Conservation (phyloP, 2,888 invertebrate species). For the Rhopalosiphum nymphaeae region DNA sequence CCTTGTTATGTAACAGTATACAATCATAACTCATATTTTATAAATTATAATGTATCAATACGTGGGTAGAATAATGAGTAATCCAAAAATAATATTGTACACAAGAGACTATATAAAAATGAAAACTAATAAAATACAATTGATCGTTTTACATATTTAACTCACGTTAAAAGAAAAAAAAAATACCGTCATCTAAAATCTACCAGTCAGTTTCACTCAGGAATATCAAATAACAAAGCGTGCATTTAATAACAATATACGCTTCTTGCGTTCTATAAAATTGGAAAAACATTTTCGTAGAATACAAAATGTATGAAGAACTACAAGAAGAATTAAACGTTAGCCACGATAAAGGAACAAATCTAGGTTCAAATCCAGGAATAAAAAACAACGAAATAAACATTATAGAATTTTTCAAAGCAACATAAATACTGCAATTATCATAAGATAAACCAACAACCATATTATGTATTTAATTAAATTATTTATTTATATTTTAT, state of each 20-base stretch:
- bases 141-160: background rate
- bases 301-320: too few relatives aligned
- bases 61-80: background rate
- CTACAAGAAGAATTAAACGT: too few relatives aligned
- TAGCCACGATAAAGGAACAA: too few relatives aligned
- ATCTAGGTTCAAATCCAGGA: too few relatives aligned
- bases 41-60: background rate
- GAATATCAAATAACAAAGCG: background rate
- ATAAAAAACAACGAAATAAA: too few relatives aligned
- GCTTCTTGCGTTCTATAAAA: background rate
- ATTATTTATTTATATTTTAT: too few relatives aligned
- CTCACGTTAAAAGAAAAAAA: background rate
- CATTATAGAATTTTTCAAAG: too few relatives aligned
- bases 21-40: background rate
- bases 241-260: background rate
- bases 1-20: background rate
- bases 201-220: background rate
- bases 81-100: background rate
- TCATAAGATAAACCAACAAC: too few relatives aligned
- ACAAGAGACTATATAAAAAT: background rate
- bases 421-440: too few relatives aligned
- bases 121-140: background rate
- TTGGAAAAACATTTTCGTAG: background rate
- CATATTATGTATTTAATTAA: too few relatives aligned
- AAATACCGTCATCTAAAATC: background rate